phyloP scores from a whole-genome alignment of 2,797 vertebrate species.

The Craterocephalus amniculus region DNA sequence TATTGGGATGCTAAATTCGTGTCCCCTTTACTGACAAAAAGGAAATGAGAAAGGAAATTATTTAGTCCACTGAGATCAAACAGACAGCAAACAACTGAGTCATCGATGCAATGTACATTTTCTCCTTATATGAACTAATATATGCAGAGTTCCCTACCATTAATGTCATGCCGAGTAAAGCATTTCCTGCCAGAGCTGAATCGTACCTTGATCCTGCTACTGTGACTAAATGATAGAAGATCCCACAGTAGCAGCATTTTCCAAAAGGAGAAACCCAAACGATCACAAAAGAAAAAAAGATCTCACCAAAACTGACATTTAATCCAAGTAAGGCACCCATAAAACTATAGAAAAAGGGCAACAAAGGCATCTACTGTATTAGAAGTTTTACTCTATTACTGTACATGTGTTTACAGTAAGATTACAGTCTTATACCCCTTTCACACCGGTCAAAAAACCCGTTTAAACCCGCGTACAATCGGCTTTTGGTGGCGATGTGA shows the following conservation, averaged over 20 bases:
- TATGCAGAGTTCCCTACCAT: slow-evolving; percentile 33
- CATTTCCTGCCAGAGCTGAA: slow-evolving; percentile 54
- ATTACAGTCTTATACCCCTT: too few species aligned
- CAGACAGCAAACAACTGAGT: slow-evolving; percentile 51
- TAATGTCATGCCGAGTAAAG: slow-evolving; percentile 44
- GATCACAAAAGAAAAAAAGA: slow-evolving; percentile 5
- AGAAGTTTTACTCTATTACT: not conserved
- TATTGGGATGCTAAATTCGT: slow-evolving; percentile 59
- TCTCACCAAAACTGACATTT: not conserved
- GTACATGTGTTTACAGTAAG: too few species aligned
- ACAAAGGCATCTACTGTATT: not conserved
- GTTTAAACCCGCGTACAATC: too few species aligned
- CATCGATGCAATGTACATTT: slow-evolving; percentile 43
- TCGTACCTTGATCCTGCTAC: slow-evolving; percentile 44
- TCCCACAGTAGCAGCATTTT: slow-evolving; percentile 14
- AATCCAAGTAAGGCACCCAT: not conserved
- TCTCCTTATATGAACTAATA: slow-evolving; percentile 41
- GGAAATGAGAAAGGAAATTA: slow-evolving; percentile 58
- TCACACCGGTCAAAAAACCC: too few species aligned
- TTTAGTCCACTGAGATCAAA: slow-evolving; percentile 55
- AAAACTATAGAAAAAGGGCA: not conserved
- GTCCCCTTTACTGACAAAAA: slow-evolving; percentile 51
- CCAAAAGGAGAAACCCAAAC: not conserved
- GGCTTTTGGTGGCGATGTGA: too few species aligned
- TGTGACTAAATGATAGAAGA: slow-evolving; percentile 42